Conservation (phyloP, 2,113 vertebrate species). For the Eolophus roseicapilla region DNA sequence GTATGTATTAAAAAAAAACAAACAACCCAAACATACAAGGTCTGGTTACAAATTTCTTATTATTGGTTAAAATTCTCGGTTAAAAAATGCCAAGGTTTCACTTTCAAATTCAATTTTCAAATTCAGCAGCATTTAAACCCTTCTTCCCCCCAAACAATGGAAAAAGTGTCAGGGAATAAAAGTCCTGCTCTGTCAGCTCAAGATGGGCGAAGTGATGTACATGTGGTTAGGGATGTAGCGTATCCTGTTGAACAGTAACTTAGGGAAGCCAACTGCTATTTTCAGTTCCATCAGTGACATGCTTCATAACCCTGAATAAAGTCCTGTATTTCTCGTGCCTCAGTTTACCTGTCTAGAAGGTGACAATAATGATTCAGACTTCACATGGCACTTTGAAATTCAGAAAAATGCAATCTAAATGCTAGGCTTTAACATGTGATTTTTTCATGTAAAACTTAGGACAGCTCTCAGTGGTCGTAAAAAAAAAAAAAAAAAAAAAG, state of each 20-base stretch:
- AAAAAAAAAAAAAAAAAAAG: background rate
- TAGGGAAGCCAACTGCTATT: background rate
- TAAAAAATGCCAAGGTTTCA: background rate
- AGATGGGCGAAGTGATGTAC: background rate
- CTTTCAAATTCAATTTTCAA: background rate
- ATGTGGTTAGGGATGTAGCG: background rate
- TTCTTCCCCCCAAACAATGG: background rate
- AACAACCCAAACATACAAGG: background rate
- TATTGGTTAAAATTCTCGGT: background rate
- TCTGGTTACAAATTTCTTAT: background rate
- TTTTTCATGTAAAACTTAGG: background rate
- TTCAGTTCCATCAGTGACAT: background rate
- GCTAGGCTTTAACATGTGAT: background rate
- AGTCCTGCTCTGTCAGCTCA: background rate
- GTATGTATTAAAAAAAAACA: background rate
- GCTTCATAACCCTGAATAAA: background rate
- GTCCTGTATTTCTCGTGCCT: background rate
- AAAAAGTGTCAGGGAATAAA: background rate
- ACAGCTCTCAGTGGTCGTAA: background rate
- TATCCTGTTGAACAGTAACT: background rate
- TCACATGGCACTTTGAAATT: background rate
- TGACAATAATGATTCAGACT: background rate
- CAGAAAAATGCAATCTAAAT: background rate
- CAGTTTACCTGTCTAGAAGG: background rate
- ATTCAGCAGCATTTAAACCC: background rate